These are phyloP conservation scores for Stenolophus ochropezus DNA, from an alignment of 2,888 invertebrate species.

Conservation along the genomic window DNA sequence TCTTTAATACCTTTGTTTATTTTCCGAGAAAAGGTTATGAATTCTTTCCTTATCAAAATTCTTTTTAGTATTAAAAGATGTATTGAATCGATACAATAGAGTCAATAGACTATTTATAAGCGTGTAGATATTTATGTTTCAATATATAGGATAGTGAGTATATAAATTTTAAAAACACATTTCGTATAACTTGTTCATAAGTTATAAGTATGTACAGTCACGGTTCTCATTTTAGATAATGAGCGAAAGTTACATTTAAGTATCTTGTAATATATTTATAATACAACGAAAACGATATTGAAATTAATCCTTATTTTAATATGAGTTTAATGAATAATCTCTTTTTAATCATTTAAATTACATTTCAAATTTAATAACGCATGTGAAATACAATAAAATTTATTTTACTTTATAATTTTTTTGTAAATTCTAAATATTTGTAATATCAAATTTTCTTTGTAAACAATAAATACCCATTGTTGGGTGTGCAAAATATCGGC, in stretches of 20 bases:
- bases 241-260: neutral
- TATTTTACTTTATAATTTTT: no score
- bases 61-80: conserved; percentile 1
- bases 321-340: no score
- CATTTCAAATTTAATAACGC: no score
- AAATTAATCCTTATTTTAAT: no score
- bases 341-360: no score
- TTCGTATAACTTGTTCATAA: conserved; percentile 1
- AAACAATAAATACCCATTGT: no score
- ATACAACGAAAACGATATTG: no score
- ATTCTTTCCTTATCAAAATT: conserved; percentile 21
- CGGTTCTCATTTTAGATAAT: conserved; percentile 16
- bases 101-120: neutral
- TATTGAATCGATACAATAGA: neutral
- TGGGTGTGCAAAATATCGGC: no score
- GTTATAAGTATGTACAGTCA: conserved; percentile 5
- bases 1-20: neutral
- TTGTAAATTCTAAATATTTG: no score
- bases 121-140: neutral
- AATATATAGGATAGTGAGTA: neutral
- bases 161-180: conserved; percentile 3
- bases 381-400: no score
- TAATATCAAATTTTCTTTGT: no score
- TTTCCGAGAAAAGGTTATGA: neutral
- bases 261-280: no score